Conservation (phyloP, 2,888 invertebrate species). For the Ophraella communa region DNA sequence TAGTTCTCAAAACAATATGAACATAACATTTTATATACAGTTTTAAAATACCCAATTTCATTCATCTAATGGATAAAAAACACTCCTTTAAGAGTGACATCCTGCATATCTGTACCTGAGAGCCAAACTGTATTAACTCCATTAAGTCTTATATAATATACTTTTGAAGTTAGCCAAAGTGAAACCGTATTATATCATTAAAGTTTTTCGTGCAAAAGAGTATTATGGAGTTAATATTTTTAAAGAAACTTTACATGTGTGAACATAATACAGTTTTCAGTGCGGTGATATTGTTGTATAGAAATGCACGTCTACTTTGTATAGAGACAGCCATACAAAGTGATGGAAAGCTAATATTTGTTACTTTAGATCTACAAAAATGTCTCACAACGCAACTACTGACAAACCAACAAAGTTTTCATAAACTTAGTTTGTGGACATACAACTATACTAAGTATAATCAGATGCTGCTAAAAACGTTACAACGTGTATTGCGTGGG, state of each 20-base stretch:
- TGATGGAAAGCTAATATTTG: not conserved
- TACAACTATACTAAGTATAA: constrained; percentile 34
- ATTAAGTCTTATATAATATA: not conserved
- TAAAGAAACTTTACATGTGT: not conserved
- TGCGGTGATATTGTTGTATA: not conserved
- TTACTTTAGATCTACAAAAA: constrained; percentile 36
- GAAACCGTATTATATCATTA: not conserved
- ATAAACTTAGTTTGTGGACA: constrained; percentile 38
- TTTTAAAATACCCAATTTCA: no score
- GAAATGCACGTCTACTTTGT: not conserved
- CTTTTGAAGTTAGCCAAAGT: not conserved
- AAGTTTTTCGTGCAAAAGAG: not conserved
- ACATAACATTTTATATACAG: no score
- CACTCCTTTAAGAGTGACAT: no score
- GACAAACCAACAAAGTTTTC: constrained; percentile 36
- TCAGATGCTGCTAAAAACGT: constrained; percentile 19
- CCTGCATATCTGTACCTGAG: not conserved
- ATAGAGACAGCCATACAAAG: not conserved
- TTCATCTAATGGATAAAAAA: no score
- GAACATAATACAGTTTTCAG: not conserved
- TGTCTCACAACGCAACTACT: constrained; percentile 35
- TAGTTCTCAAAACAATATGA: no score
- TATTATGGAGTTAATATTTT: no score
- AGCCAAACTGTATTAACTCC: not conserved
- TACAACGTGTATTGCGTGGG: constrained; percentile 32